Evolutionary conservation across 2,113 vertebrate species (phyloP).

Genomic region (Oncorhynchus kisutch): DNA sequence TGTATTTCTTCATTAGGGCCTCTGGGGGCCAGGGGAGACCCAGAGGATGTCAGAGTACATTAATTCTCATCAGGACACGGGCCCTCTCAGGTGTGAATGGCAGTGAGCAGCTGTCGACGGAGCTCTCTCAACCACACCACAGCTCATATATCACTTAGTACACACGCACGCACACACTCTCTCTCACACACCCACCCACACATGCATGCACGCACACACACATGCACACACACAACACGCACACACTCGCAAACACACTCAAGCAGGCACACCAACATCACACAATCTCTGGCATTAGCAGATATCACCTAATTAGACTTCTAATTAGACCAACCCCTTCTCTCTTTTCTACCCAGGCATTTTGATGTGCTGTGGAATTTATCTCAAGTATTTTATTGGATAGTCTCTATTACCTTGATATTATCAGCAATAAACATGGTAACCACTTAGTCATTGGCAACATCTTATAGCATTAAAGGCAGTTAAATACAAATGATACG

Average conservation of each 20-base stretch:
- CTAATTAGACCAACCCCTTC: not conserved
- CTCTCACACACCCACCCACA: conserved; percentile 32
- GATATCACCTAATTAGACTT: conserved; percentile 32
- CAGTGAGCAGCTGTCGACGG: conserved; percentile 85
- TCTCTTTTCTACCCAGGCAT: not conserved
- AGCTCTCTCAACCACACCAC: conserved; percentile 80
- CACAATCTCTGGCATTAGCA: conserved; percentile 50
- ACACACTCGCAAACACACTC: conserved; percentile 1
- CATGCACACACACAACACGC: conserved; percentile 10
- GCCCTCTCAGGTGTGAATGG: conserved; percentile 90
- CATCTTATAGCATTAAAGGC: conserved; percentile 1
- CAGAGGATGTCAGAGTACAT: conserved; percentile 88
- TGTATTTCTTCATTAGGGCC: conserved; percentile 84
- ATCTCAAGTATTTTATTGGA: not conserved
- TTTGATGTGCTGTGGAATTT: not conserved
- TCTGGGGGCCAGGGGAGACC: conserved; percentile 79
- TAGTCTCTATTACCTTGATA: not conserved
- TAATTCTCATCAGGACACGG: conserved; percentile 90
- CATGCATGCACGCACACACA: conserved; percentile 4
- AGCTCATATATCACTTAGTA: conserved; percentile 79
- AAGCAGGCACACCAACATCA: not conserved
- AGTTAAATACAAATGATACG: too few species aligned
- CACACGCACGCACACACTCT: conserved; percentile 6
- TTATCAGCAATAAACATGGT: conserved; percentile 6
- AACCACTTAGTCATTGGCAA: not conserved